Conservation (phyloP, 2,113 vertebrate species). For the Mormyrus lacerda region DNA sequence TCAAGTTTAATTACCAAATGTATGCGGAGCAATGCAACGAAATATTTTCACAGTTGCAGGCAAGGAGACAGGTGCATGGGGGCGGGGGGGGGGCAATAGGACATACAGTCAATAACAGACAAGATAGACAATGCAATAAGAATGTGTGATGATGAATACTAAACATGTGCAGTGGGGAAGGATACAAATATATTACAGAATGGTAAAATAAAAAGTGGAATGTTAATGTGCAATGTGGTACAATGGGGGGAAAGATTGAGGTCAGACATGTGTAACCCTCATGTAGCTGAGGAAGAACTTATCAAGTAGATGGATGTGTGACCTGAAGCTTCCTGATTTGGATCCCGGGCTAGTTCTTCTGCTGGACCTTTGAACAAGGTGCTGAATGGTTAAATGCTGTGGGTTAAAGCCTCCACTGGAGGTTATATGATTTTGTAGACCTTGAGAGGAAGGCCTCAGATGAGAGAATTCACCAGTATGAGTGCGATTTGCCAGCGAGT, state of each 20-base stretch:
- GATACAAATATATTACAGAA: background rate
- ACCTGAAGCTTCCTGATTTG: background rate
- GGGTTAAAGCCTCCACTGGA: background rate
- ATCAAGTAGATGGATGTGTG: background rate
- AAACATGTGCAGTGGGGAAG: background rate
- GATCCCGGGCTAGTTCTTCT: background rate
- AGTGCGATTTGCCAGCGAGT: background rate
- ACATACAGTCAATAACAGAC: background rate
- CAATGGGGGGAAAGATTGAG: background rate
- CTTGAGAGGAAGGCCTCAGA: background rate
- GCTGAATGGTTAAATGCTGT: background rate
- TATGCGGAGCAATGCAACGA: background rate
- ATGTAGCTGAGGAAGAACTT: background rate
- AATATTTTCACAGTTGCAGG: background rate
- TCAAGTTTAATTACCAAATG: background rate
- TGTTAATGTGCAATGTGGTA: background rate
- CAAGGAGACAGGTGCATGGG: background rate
- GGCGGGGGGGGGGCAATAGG: too few species aligned
- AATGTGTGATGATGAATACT: background rate
- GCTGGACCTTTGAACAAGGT: background rate
- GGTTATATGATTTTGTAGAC: background rate
- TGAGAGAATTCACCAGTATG: background rate
- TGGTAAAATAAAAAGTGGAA: background rate
- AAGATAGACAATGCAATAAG: background rate
- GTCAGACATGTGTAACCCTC: background rate